phyloP scores from a whole-genome alignment of 2,888 invertebrate species.

The Falcaria lacertinaria region DNA sequence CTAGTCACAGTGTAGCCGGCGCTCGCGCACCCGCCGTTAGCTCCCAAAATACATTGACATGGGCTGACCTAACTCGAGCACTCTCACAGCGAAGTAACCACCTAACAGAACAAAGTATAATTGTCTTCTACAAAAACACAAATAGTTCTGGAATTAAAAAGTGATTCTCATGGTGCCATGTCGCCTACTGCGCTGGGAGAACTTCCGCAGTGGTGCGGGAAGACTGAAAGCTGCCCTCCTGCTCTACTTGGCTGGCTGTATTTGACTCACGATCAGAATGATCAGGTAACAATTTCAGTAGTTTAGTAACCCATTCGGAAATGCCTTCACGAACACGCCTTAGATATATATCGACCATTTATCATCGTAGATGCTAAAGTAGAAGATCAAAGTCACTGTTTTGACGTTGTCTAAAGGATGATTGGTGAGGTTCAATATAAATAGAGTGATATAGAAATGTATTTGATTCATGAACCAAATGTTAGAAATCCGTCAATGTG shows the following conservation, averaged over 20 bases:
- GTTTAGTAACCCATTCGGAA: too few species aligned
- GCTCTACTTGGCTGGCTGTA: slow-evolving; percentile 70
- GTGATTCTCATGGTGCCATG: slow-evolving; percentile 51
- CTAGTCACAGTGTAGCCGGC: slow-evolving; percentile 62
- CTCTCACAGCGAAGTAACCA: slow-evolving; percentile 2
- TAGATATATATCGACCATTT: too few species aligned
- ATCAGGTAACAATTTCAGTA: slow-evolving; percentile 48
- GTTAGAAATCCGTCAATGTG: too few species aligned
- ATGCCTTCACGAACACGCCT: too few species aligned
- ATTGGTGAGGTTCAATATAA: too few species aligned
- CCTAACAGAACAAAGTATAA: too few species aligned
- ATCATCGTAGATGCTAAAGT: too few species aligned
- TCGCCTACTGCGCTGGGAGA: slow-evolving; percentile 69
- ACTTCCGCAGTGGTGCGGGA: slow-evolving; percentile 68
- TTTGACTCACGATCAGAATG: slow-evolving; percentile 65
- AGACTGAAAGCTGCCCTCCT: slow-evolving; percentile 58
- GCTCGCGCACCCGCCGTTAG: slow-evolving; percentile 62
- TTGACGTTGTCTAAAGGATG: too few species aligned
- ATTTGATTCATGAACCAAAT: too few species aligned
- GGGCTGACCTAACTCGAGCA: slow-evolving; percentile 34
- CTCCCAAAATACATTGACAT: slow-evolving; percentile 66
- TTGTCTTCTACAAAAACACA: too few species aligned
- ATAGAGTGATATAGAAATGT: too few species aligned
- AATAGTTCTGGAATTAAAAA: background rate
- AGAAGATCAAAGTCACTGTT: too few species aligned